phyloP scores from a whole-genome alignment of 1,140 invertebrate genomes.

The Ostrea denselamellosa region DNA sequence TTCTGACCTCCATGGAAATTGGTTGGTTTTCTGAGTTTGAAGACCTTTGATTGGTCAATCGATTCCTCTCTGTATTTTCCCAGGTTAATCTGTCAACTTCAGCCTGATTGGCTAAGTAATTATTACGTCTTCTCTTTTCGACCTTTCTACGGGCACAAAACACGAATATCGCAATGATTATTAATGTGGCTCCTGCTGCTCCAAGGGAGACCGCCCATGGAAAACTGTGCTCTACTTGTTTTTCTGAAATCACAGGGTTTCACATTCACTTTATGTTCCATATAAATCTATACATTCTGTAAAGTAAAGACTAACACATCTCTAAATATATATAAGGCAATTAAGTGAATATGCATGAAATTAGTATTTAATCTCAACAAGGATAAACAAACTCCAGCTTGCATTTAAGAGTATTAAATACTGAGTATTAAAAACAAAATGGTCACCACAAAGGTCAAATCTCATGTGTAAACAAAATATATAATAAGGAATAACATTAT shows the following conservation, averaged over 20 bases:
- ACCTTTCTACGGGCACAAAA: not conserved
- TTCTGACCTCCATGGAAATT: too few relatives aligned
- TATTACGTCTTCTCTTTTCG: not conserved
- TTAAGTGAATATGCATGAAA: too few relatives aligned
- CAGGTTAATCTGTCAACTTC: not conserved
- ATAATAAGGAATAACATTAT: too few relatives aligned
- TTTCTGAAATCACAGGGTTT: slow-evolving; percentile 11
- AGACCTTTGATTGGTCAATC: not conserved
- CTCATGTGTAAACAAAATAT: too few relatives aligned
- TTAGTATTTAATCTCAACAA: too few relatives aligned
- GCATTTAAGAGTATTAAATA: too few relatives aligned
- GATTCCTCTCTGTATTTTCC: not conserved
- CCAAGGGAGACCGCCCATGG: not conserved
- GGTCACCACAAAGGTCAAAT: too few relatives aligned
- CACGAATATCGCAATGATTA: not conserved
- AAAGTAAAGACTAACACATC: not conserved
- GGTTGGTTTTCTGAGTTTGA: too few relatives aligned
- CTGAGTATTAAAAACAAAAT: too few relatives aligned
- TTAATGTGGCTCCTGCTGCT: not conserved
- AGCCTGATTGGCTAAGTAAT: not conserved
- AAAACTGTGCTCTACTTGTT: not conserved
- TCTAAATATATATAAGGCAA: too few relatives aligned
- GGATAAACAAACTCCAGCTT: too few relatives aligned
- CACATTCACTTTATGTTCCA: not conserved
- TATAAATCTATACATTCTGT: not conserved